phyloP scores from a whole-genome alignment of 2,888 invertebrate genomes.

The Lymantria monacha region DNA sequence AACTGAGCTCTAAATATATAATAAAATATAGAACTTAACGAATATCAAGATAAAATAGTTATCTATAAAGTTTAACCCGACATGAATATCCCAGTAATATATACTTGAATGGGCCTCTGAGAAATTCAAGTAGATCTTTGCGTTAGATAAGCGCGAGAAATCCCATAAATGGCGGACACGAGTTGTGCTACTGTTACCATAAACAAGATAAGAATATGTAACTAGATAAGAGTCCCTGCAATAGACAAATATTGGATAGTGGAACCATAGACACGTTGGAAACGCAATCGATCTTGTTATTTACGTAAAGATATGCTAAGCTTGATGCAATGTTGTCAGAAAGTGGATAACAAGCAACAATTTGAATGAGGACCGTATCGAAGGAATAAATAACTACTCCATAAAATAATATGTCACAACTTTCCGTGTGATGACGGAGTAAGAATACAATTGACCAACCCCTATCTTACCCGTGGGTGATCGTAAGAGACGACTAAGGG shows the following conservation, averaged over 20 bases:
- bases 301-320: not conserved
- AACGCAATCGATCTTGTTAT: constrained; percentile 1
- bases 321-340: not conserved
- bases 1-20: too few relatives aligned
- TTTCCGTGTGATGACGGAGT: too few relatives aligned
- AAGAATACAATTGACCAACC: too few relatives aligned
- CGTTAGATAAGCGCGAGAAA: constrained; percentile 37
- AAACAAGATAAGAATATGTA: constrained; percentile 42
- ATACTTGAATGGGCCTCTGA: constrained; percentile 33
- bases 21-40: constrained; percentile 1
- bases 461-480: too few relatives aligned
- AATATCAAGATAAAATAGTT: constrained; percentile 20
- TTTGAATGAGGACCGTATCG: too few relatives aligned
- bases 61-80: constrained; percentile 17
- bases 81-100: constrained; percentile 25
- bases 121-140: constrained; percentile 35
- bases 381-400: too few relatives aligned
- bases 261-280: constrained; percentile 4
- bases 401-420: too few relatives aligned
- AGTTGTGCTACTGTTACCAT: constrained; percentile 43
- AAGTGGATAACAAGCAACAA: too few relatives aligned
- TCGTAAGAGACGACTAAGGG: too few relatives aligned
- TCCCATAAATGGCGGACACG: constrained; percentile 37
- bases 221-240: constrained; percentile 37
- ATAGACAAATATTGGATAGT: constrained; percentile 27